Evolutionary conservation across 2,888 invertebrate species (phyloP), one percentile per base, ranked within the genome.

Genomic region (Eubasilissa splendida): DNA sequence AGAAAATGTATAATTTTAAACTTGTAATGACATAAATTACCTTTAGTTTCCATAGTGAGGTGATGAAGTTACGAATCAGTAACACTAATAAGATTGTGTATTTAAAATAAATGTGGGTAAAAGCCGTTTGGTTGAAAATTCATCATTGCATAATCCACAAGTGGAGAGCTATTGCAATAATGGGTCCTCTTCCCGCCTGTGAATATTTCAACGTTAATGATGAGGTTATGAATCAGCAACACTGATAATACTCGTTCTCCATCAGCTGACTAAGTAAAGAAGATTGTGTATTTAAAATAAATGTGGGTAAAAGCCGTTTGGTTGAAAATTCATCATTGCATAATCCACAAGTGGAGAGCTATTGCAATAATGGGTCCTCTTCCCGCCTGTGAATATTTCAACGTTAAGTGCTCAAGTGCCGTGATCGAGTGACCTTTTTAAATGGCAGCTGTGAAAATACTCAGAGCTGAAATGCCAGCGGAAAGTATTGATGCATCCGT

Each of bases 361-460:
- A 5, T 12, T 56, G 71, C 71, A 58, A 12, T 73, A 31, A 73
- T 56, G 52, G 14, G 70, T 33, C 12, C 33, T 73, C 56, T n/a
- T 22, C 11, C 56, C 65, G 71, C 82, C 82, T 73, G 80, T 79
- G 65, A 66, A 77, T 75, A 74, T 82, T 80, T 68, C 77, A 59
- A 66, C 76, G 79, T 58, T 80, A 82, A 80, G 82, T 78, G 80
- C 68, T 79, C 56, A 60, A 7, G 70, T 75, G 75, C 80, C 75
- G 56, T 73, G 50, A 31, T 42, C 31, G 56, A 73, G 63, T 80
- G 78, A 80, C 80, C 82, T 80, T 82, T 82, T 80, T 59, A 82
- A 82, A 82, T 82, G 82, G 77, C 82, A 82, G 78, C 82, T 74
- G 56, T 75, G 77, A 63, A 77, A 81, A 81, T 77, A 77, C 60